Evolutionary conservation across 2,888 invertebrate species (phyloP).

Genomic region (Diarsia rubi): DNA sequence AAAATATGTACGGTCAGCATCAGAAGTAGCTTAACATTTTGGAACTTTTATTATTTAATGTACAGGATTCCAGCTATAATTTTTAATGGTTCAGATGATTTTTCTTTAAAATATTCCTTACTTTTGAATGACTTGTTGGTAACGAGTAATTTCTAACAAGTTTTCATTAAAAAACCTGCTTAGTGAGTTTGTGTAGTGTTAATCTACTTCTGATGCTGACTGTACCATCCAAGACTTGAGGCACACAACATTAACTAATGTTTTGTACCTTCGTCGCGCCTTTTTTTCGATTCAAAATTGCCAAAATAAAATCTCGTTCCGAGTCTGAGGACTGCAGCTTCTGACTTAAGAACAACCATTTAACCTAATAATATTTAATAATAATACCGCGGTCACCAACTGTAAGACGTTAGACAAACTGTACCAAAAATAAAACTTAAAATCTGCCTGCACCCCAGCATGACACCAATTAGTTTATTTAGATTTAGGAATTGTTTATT

Average conservation of each 20-base stretch:
- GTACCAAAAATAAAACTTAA: background rate
- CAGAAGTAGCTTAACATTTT: too few species aligned
- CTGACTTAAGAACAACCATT: background rate
- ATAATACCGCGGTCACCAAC: background rate
- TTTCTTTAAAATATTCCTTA: too few species aligned
- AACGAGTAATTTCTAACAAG: too few species aligned
- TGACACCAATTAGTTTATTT: conserved; percentile 23
- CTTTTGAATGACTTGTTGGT: too few species aligned
- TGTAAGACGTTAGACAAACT: background rate
- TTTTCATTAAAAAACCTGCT: too few species aligned
- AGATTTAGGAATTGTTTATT: conserved; percentile 29
- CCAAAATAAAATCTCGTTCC: background rate
- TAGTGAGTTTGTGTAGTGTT: too few species aligned
- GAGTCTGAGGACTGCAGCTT: background rate
- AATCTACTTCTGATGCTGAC: too few species aligned
- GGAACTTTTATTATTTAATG: too few species aligned
- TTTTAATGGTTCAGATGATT: too few species aligned
- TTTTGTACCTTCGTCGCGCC: background rate
- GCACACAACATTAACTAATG: background rate
- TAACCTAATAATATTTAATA: background rate
- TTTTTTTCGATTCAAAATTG: background rate
- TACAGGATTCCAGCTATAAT: too few species aligned
- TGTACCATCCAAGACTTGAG: background rate
- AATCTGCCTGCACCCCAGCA: conserved; percentile 22
- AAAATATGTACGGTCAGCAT: too few species aligned